Base-by-base conservation (phyloP, 2,797 vertebrate genomes). In the Melanotaenia trifasciata region DNA sequence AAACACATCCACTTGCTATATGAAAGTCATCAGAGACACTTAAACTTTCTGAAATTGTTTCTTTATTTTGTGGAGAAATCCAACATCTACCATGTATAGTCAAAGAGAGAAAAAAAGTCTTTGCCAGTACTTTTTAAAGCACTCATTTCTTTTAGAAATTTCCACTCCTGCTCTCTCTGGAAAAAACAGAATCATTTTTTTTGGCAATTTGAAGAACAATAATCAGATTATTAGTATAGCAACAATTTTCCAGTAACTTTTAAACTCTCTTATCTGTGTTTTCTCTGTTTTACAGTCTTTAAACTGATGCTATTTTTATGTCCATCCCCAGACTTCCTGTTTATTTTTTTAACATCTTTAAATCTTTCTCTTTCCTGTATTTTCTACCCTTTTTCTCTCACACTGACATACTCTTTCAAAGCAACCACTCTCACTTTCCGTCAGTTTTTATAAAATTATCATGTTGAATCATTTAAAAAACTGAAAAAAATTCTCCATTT, bases 241-340 rank as follows among this genome's bases (percentile, higher is more conserved):
- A 88, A 87, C 78, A 70, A 72, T 87, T 91, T 81, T 83, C 78
- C 65, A 58, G 73, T 66, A 70, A 76, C 78, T 73, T 87, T 91
- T 88, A 33, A 90, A 87, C 67, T 47, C 53, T 7, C 66, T 63
- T 65, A 56, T 72, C 53, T 51, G 58, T 74, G 62, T 11, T 82
- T 53, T 75, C 67, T 66, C 36, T n/a, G 1, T 62, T 57, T 57
- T 5, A 1, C 33, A 35, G 45, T 47, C 45, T 47, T 47, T n/a
- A n/a, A 45, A 20, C 18, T 47, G 9, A n/a, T 47, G 45, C 7
- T 0, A 20, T n/a, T n/a, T 30, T 51, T 79, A 54, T 66, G 84
- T 77, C 24, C 35, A 76, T 84, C 50, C 28, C 26, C 54, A 53
- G 26, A 68, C 70, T 81, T 77, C 66, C 75, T 81, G 72, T 67